Percentiles rank a stretch among this genome's conserved stretches.
Evolutionary conservation across 2,113 vertebrate species (phyloP).

Genomic region (Coptodon bakossiorum): DNA sequence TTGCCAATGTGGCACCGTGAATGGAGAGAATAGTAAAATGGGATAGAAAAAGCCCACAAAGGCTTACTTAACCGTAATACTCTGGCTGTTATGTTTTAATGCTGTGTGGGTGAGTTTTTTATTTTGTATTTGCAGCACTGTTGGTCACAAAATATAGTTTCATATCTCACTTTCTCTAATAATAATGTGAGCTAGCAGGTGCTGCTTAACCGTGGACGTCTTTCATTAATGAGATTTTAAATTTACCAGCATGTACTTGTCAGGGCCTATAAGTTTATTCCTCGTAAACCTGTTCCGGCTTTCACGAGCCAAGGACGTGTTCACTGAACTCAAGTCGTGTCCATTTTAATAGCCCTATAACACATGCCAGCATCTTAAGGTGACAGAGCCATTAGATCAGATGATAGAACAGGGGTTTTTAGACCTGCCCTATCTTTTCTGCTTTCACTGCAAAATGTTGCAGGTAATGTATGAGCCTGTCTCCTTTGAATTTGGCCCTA

Average conservation of each 20-base stretch:
- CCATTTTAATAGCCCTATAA: slow-evolving; percentile 6
- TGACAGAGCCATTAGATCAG: neutral
- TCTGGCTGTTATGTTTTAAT: neutral
- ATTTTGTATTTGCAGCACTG: neutral
- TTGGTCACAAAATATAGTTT: neutral
- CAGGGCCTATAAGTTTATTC: slow-evolving; percentile 14
- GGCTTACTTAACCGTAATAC: slow-evolving; percentile 1
- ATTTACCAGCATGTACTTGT: slow-evolving; percentile 19
- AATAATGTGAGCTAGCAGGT: neutral
- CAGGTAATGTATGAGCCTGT: neutral
- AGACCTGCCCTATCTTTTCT: neutral
- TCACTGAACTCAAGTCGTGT: slow-evolving; percentile 13
- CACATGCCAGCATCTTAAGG: neutral
- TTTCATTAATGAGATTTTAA: slow-evolving; percentile 16
- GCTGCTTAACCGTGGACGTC: neutral
- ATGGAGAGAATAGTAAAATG: slow-evolving; percentile 25
- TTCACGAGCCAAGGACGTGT: slow-evolving; percentile 1
- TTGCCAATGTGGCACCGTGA: slow-evolving; percentile 28
- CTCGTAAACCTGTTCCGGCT: slow-evolving; percentile 10
- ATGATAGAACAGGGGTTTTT: neutral
- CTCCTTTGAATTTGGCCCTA: neutral
- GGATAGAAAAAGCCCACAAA: slow-evolving; percentile 5
- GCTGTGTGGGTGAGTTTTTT: neutral
- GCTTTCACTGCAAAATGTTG: neutral
- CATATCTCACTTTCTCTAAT: neutral